Evolutionary conservation across 2,888 invertebrate genomes (phyloP).

Genomic region (Alloscopus bannaensis): DNA sequence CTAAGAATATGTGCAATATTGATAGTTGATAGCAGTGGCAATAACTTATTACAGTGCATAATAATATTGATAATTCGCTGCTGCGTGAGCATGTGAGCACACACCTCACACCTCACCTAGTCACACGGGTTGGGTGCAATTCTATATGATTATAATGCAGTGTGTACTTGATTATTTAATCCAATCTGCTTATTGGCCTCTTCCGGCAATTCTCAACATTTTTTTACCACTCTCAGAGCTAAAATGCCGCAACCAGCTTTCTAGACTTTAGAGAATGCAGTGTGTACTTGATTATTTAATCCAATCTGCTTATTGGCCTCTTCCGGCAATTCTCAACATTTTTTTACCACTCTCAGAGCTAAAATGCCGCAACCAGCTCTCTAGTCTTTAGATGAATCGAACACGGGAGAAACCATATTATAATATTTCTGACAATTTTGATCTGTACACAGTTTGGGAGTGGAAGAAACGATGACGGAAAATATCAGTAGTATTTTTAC

Average conservation of each 20-base stretch:
- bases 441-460: neutral
- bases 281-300: constrained; percentile 43
- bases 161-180: constrained; percentile 43
- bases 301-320: constrained; percentile 50
- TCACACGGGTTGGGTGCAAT: too few relatives aligned
- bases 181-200: constrained; percentile 50
- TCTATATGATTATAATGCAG: too few relatives aligned
- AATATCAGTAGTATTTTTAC: too few relatives aligned
- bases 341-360: constrained; percentile 8
- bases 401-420: constrained; percentile 1
- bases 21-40: too few relatives aligned
- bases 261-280: neutral
- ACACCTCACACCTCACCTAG: neutral
- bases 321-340: constrained; percentile 51
- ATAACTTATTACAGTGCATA: too few relatives aligned
- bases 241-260: constrained; percentile 39
- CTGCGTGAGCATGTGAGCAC: too few relatives aligned
- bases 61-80: too few relatives aligned
- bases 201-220: constrained; percentile 51
- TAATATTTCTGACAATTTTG: neutral
- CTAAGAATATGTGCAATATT: too few relatives aligned
- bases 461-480: constrained; percentile 14
- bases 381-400: neutral
- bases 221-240: constrained; percentile 8
- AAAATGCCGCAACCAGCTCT: constrained; percentile 38